Evolutionary conservation across 2,888 invertebrate species (phyloP), one percentile per base, ranked within the genome.

Genomic region (Amphipyra tragopoginis): DNA sequence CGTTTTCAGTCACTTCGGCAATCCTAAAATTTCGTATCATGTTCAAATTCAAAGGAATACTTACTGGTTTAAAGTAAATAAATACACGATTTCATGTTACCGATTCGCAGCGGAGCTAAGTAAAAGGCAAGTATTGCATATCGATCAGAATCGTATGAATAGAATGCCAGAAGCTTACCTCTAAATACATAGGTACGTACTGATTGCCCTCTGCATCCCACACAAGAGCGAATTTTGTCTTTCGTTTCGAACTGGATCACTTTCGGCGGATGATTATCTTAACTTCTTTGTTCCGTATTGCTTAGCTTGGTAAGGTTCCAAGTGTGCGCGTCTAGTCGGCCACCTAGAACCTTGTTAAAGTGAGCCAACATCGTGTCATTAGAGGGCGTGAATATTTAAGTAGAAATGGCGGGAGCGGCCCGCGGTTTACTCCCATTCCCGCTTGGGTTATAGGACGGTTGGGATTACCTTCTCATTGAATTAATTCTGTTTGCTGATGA

Each of bases 311-410:
- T 79, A 77, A 73, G 82, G 82, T 81, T 73, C 63, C 65, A 79
- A 74, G 77, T 69, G 70, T 57, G 59, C 60, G 67, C 68, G 59
- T 68, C 72, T 75, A 77, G 75, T 79, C 77, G 79, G 73, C 79
- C 80, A 84, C 81, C 77, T 87, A 85, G 87, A 84, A 86, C 87
- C 83, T 85, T 89, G 89, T 90, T 86, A 84, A 81, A 88, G 85
- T 83, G 85, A 86, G 80, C 84, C 87, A 83, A 82, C 86, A 84
- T 84, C 88, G 89, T 90, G 91, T 92, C 92, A 93, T 93, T 93
- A 93, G 90, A 89, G 90, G 90, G 89, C 88, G 88, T 93, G 91
- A 93, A 93, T 93, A 92, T 92, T 93, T 93, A 89, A 93, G 87
- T 85, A 85, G 88, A 88, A 84, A 85, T 82, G 90, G 87, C 88